Conservation (phyloP, 2,113 vertebrate genomes). For the Hystrix cristata region DNA sequence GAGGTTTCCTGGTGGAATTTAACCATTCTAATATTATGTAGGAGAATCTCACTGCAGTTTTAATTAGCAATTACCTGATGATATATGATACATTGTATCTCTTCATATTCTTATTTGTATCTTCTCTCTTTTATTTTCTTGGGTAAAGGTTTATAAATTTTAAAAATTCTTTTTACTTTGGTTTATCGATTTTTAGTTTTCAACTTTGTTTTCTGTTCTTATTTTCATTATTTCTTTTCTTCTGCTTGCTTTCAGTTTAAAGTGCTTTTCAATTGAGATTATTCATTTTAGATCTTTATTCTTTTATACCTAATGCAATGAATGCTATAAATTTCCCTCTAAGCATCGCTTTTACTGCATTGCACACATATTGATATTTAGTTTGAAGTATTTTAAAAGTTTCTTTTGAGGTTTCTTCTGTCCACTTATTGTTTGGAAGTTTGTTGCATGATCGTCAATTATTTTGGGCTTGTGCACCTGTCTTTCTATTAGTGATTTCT, state of each 20-base stretch:
- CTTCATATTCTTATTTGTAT: not conserved
- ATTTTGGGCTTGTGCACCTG: not conserved
- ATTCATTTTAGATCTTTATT: not conserved
- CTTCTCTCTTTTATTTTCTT: not conserved
- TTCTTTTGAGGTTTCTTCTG: not conserved
- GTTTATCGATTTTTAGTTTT: slow-evolving; percentile 27
- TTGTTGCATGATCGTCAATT: not conserved
- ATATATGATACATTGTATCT: not conserved
- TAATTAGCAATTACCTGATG: not conserved
- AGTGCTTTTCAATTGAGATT: not conserved
- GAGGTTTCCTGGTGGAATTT: not conserved
- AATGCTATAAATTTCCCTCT: not conserved
- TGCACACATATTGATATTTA: slow-evolving; percentile 15
- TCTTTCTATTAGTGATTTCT: not conserved
- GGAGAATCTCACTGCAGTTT: not conserved
- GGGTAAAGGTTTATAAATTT: not conserved
- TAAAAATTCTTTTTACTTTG: not conserved
- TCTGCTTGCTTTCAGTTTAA: not conserved
- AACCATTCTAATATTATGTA: not conserved
- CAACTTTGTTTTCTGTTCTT: not conserved
- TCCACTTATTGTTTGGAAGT: not conserved
- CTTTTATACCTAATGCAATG: not conserved
- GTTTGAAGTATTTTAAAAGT: not conserved
- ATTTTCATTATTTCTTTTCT: slow-evolving; percentile 24
- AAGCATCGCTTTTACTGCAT: slow-evolving; percentile 6